Evolutionary conservation across 2,888 invertebrate species (phyloP).

Genomic region (Morpho deidamia): DNA sequence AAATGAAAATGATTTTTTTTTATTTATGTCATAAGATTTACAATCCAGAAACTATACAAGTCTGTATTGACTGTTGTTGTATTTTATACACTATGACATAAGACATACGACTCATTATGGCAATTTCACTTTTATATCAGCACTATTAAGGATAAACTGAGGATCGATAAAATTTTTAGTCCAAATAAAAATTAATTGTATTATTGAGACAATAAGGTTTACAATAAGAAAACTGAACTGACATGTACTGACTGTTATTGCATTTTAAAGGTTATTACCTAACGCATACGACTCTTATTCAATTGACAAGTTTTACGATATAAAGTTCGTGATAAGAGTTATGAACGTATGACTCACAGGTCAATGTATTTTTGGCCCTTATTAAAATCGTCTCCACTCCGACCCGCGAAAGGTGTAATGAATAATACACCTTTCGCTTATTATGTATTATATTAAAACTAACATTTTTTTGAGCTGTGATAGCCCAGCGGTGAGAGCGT

Average conservation of each 20-base stretch:
- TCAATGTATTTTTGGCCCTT: constrained; percentile 43
- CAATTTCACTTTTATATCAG: too few species aligned
- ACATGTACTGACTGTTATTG: too few species aligned
- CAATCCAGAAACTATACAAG: background rate
- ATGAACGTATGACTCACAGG: constrained; percentile 40
- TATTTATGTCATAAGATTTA: background rate
- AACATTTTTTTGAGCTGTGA: too few species aligned
- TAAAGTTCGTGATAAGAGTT: constrained; percentile 13
- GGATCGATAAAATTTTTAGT: too few species aligned
- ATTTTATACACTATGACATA: background rate
- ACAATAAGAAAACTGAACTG: background rate
- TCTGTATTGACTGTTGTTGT: background rate
- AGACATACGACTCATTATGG: background rate
- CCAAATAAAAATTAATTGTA: background rate
- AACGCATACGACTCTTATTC: too few species aligned
- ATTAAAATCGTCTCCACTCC: constrained; percentile 1
- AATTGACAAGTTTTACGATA: background rate
- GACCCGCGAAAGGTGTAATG: background rate
- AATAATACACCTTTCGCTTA: too few species aligned
- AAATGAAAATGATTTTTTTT: background rate
- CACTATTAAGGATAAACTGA: too few species aligned
- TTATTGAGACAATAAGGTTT: background rate
- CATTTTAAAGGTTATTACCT: too few species aligned
- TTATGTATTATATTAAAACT: too few species aligned
- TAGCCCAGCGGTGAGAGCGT: too few species aligned